Conservation (phyloP, 2,113 vertebrate genomes). For the Nothoprocta perdicaria region DNA sequence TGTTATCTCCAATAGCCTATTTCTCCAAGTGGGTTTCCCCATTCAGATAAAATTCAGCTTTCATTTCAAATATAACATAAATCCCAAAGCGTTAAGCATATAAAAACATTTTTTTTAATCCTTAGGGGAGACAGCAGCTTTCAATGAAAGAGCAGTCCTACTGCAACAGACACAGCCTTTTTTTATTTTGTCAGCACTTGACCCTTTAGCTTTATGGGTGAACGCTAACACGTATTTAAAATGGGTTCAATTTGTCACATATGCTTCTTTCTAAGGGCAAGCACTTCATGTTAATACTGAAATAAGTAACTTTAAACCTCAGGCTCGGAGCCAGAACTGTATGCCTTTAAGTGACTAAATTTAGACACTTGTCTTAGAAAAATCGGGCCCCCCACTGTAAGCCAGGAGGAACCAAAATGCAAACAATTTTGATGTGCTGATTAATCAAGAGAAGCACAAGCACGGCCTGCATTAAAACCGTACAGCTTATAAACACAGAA, state of each 20-base stretch:
- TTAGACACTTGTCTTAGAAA: constrained; percentile 31
- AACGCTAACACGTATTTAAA: background rate
- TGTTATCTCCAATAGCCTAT: background rate
- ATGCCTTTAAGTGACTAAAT: constrained; percentile 22
- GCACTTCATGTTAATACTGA: background rate
- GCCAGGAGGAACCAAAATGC: background rate
- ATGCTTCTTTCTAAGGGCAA: background rate
- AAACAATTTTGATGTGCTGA: constrained; percentile 10
- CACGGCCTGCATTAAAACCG: background rate
- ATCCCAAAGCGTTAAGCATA: background rate
- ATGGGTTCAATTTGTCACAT: background rate
- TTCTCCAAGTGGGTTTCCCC: constrained; percentile 7
- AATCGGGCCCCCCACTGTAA: background rate
- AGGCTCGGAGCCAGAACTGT: background rate
- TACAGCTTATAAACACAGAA: background rate
- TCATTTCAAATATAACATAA: background rate
- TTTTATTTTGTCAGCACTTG: background rate
- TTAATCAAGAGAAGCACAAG: background rate
- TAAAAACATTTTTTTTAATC: background rate
- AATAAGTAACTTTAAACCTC: constrained; percentile 22
- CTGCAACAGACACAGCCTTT: background rate
- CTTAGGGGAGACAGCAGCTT: background rate
- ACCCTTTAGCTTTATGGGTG: background rate
- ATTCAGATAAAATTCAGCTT: background rate
- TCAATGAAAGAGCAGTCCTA: background rate